A percentile compares a stretch with the other conserved stretches of the same genome.
These are phyloP conservation scores for Athalia circularis DNA, from an alignment of 2,888 invertebrate genomes.

Conservation along the genomic window DNA sequence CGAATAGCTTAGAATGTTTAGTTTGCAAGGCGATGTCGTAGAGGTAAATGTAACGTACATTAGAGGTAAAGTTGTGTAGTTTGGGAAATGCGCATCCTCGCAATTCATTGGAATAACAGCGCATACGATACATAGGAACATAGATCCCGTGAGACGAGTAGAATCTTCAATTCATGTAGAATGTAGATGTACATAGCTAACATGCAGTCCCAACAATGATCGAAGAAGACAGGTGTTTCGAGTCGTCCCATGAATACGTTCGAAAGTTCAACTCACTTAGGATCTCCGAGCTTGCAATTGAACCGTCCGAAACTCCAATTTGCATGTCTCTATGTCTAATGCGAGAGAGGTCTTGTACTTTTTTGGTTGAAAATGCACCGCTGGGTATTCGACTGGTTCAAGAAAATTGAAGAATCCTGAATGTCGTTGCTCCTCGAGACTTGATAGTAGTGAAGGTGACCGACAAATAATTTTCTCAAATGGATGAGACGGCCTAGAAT, in stretches of 20 bases:
- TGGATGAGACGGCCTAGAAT: no score
- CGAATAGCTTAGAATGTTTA: no score
- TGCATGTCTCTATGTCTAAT: slow-evolving; percentile 56
- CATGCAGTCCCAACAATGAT: slow-evolving; percentile 30
- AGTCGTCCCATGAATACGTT: slow-evolving; percentile 63
- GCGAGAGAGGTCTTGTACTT: slow-evolving; percentile 4
- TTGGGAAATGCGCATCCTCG: slow-evolving; percentile 17
- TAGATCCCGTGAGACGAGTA: slow-evolving; percentile 1
- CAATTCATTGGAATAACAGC: slow-evolving; percentile 31
- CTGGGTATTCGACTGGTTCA: no score
- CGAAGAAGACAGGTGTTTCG: slow-evolving; percentile 43
- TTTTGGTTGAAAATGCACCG: no score
- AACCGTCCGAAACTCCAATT: slow-evolving; percentile 55
- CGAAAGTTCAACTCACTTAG: slow-evolving; percentile 57
- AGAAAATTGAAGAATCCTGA: no score
- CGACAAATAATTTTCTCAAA: no score
- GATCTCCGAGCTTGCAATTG: slow-evolving; percentile 43
- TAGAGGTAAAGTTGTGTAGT: slow-evolving; percentile 21
- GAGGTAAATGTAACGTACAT: background rate
- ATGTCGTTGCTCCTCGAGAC: no score
- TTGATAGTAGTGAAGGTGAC: no score
- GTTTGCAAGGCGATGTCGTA: background rate
- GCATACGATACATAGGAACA: no score
- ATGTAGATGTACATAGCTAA: background rate
- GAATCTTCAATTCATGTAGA: background rate